Base-by-base conservation (phyloP, 2,888 invertebrate genomes). In the Melinaea marsaeus region DNA sequence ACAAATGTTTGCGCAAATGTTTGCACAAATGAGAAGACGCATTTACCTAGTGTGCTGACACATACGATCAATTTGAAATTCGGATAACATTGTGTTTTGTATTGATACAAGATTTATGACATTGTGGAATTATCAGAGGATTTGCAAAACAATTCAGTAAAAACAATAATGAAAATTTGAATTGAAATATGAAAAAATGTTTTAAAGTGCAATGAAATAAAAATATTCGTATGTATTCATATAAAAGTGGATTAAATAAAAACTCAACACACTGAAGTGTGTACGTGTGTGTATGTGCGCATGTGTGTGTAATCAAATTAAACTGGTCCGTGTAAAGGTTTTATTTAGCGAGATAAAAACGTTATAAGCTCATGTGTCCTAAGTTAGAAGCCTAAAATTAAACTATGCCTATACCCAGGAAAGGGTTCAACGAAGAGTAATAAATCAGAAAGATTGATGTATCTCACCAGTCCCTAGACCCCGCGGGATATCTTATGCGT, bases 381-480 rank as follows among this genome's bases (percentile, higher is more conserved):
- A 69, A 58, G 60, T 67, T 65, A 69, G 57, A 61, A 57, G 58
- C 62, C 61, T 67, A 65, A 63, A 65, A 63, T 67, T 65, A 67
- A 65, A 67, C 67, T 69, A 67, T 58, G 57, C 55, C 61, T 68
- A 68, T 62, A 60, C 60, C 64, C 64, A 61, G 56, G 55, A 56
- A 66, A 66, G 63, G 65, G 66, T 63, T 68, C 55, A 62, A 60
- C 64, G 62, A 66, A 69, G 67, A 66, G 63, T 63, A 65, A 70
- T 72, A 69, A 70, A 73, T 74, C 72, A 73, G 66, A 70, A 69
- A 69, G 71, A 74, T 69, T 67, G 68, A 72, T 71, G 66, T 58
- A 65, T 61, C 62, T 60, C 66, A 66, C 61, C 61, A 67, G 65
- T 67, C 66, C 64, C 60, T 55, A 63, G 54, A 68, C 63, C 63